Evolutionary conservation across 2,888 invertebrate species (phyloP).

Genomic region (Tholera decimalis): DNA sequence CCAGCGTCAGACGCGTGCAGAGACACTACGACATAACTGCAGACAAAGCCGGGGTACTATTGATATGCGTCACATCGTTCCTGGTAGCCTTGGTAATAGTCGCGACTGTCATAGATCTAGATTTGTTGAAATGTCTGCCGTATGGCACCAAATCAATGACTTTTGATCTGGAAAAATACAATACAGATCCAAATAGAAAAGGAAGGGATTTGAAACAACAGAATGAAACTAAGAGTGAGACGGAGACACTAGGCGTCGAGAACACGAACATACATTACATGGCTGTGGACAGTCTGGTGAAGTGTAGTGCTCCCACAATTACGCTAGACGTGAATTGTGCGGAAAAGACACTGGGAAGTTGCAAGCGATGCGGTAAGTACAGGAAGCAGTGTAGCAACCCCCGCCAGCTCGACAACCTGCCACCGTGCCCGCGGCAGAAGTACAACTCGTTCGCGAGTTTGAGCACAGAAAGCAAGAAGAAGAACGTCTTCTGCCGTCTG

Average conservation of each 20-base stretch:
- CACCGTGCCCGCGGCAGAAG: constrained; percentile 79
- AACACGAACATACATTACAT: constrained; percentile 75
- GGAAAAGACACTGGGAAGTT: constrained; percentile 80
- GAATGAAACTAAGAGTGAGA: constrained; percentile 66
- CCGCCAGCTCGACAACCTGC: constrained; percentile 67
- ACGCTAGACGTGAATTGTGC: constrained; percentile 83
- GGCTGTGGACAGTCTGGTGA: constrained; percentile 76
- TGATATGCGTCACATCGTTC: constrained; percentile 76
- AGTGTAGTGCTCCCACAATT: constrained; percentile 77
- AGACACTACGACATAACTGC: constrained; percentile 73
- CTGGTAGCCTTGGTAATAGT: constrained; percentile 77
- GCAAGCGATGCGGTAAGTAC: constrained; percentile 85
- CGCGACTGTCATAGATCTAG: constrained; percentile 87
- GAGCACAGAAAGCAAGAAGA: constrained; percentile 77
- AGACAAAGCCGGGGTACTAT: constrained; percentile 78
- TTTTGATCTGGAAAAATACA: constrained; percentile 83
- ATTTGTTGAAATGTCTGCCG: constrained; percentile 75
- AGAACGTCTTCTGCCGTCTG: constrained; percentile 74
- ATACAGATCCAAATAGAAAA: constrained; percentile 70
- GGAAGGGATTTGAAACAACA: constrained; percentile 61
- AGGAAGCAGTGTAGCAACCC: constrained; percentile 81
- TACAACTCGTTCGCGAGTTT: constrained; percentile 81
- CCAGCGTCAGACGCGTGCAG: constrained; percentile 75
- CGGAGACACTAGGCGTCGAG: constrained; percentile 71
- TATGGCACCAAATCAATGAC: constrained; percentile 77